Evolutionary conservation across 2,113 vertebrate genomes (phyloP), one percentile per base, ranked within the genome.

Genomic region (Psilopsiagon aurifrons): DNA sequence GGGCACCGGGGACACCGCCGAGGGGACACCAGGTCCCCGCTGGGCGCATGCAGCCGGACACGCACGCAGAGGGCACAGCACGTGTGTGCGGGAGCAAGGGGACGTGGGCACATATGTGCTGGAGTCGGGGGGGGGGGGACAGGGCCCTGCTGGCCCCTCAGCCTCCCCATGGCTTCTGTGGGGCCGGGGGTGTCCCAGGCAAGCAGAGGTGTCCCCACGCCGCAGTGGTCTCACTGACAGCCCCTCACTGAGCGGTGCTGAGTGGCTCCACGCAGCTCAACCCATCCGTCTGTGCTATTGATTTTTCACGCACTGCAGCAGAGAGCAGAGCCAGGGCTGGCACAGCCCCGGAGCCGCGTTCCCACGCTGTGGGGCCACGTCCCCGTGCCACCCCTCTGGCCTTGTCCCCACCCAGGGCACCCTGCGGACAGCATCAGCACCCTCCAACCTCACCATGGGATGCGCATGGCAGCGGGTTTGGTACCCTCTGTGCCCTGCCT

Each of bases 241-340:
- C 82, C 41, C 73, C 59, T 35, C 11, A 2, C 28, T 0, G 9
- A 7, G 24, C n/a, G 13, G 91, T 96, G 96, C 96, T n/a, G 28
- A 86, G 94, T 52, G n/a, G 87, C 94, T 7, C 57, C 20, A 20
- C 13, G 20, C 13, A 6, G 33, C 57, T 59, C 57, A 59, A 7
- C 20, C 33, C 57, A 35, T 59, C 57, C 57, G 1, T 35, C 97
- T 98, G 96, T 91, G 62, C 97, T 91, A 98, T 98, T 78, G 97
- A 98, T 98, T 98, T 97, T 97, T 98, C 97, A 97, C 92, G 94
- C 96, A 90, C 95, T 92, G 96, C 96, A 73, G 97, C 93, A 96
- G 82, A 95, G 91, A 76, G 39, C 3, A n/a, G 91, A 68, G 88
- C 84, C 31, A 25, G 75, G 35, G 49, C 66, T 43, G 29, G 62